Evolutionary conservation across 2,113 vertebrate species (phyloP), one percentile per base, ranked within the genome.

Genomic region (Antechinus stuartii): DNA sequence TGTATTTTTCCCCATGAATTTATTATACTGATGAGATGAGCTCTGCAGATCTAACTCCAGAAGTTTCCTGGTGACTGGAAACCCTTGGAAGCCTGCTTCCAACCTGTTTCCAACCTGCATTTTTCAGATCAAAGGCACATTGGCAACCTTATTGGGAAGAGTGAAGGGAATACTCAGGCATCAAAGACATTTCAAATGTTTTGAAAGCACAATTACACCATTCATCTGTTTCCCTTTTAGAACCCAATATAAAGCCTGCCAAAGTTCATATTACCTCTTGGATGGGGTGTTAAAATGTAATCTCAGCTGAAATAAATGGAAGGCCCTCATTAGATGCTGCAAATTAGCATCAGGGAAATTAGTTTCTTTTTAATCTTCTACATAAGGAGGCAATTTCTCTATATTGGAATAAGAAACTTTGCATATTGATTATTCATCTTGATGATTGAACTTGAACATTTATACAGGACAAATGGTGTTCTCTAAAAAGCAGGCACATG

Each of bases 211-310:
- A 97, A 91, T 97, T 97, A 95, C 4, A 96, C 24, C 95, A 68
- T 97, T 97, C 22, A 96, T 97, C 54, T 97, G 91, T 97, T 98
- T 98, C 54, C 23, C 93, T 96, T 98, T 97, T 96, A 96, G 96
- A 95, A 68, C 61, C 84, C 54, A 54, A 92, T 96, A 94, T 89
- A 96, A 96, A 95, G 0, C 42, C 93, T 96, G 49, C 91, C 96
- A 97, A 76, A 93, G 96, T 95, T 26, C 92, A 26, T 90, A 94
- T 61, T 46, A 0, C 95, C 57, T 47, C 92, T 97, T 98, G 50
- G 91, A 97, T 96, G 42, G 89, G 76, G 91, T 96, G 89, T 94
- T 96, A 92, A 96, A 30, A 93, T 93, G 52, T 91, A 97, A 97
- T 98, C 95, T 97, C 56, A 95, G 94, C 61, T 94, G 90, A 94